Percentiles rank a stretch among this genome's conserved stretches.
phyloP scores from a whole-genome alignment of 2,888 invertebrate genomes.

The Drosophila quinaria region DNA sequence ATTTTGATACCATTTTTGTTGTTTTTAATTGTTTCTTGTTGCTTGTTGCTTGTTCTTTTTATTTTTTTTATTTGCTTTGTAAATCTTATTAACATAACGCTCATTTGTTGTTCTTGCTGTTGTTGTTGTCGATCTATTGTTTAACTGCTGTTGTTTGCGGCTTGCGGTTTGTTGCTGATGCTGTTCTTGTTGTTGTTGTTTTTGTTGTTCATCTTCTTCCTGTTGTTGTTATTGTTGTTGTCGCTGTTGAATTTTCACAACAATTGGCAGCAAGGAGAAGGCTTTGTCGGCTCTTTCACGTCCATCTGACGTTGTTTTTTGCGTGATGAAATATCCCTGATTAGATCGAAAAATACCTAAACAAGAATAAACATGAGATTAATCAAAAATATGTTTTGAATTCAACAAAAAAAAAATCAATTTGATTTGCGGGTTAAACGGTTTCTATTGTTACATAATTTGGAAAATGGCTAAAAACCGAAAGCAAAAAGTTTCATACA shows the following conservation, averaged over 20 bases:
- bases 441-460: slow-evolving; percentile 54
- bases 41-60: slow-evolving; percentile 15
- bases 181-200: slow-evolving; percentile 25
- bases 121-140: slow-evolving; percentile 26
- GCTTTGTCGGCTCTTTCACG: slow-evolving; percentile 85
- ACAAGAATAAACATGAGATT: slow-evolving; percentile 3
- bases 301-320: slow-evolving; percentile 86
- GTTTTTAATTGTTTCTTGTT: slow-evolving; percentile 30
- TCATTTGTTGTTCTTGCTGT: slow-evolving; percentile 42
- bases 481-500: slow-evolving; percentile 54
- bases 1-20: slow-evolving; percentile 40
- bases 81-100: slow-evolving; percentile 34
- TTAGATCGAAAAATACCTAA: slow-evolving; percentile 86
- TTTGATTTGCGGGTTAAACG: slow-evolving; percentile 20
- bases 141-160: slow-evolving; percentile 14
- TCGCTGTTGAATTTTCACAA: slow-evolving; percentile 76
- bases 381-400: neutral
- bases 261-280: slow-evolving; percentile 86
- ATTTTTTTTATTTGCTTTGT: slow-evolving; percentile 33
- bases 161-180: slow-evolving; percentile 15
- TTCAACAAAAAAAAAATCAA: neutral
- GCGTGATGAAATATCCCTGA: slow-evolving; percentile 86
- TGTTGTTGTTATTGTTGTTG: slow-evolving; percentile 28
- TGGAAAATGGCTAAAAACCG: slow-evolving; percentile 49
- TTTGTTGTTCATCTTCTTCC: slow-evolving; percentile 31